Evolutionary conservation across 2,797 vertebrate species (phyloP).

Genomic region (Lindbergichthys nudifrons): DNA sequence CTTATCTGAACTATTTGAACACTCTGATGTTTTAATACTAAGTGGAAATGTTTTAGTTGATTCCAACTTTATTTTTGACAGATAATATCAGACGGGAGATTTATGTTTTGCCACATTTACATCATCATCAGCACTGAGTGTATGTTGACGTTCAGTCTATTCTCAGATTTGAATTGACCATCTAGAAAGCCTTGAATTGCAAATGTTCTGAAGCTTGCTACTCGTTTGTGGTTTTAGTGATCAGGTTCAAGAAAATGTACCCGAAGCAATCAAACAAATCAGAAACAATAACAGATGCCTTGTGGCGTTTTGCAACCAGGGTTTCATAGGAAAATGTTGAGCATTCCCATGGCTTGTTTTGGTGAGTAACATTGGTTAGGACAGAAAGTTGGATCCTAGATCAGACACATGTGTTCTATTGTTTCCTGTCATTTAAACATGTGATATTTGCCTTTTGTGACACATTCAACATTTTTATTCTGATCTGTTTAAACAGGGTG

Average conservation of each 20-base stretch:
- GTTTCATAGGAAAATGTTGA: too few species aligned
- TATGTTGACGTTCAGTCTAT: neutral
- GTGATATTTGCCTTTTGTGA: neutral
- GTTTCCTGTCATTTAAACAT: neutral
- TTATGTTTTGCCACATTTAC: conserved; percentile 13
- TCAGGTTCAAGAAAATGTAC: neutral
- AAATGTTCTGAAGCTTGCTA: neutral
- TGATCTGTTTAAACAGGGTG: too few species aligned
- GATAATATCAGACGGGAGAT: neutral
- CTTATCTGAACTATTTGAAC: neutral
- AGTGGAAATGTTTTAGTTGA: neutral
- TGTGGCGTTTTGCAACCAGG: neutral
- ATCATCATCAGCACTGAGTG: neutral
- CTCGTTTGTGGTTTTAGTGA: neutral
- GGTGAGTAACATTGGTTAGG: neutral
- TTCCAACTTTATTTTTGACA: neutral
- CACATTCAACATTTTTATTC: neutral
- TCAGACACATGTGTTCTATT: neutral
- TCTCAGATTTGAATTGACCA: conserved; percentile 25
- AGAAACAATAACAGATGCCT: neutral
- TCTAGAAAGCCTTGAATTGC: conserved; percentile 1
- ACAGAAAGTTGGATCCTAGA: neutral
- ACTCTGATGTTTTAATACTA: neutral
- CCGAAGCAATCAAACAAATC: neutral
- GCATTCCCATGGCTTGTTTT: too few species aligned